Conservation (phyloP, 2,797 vertebrate species). For the Pseudomugil gertrudae region DNA sequence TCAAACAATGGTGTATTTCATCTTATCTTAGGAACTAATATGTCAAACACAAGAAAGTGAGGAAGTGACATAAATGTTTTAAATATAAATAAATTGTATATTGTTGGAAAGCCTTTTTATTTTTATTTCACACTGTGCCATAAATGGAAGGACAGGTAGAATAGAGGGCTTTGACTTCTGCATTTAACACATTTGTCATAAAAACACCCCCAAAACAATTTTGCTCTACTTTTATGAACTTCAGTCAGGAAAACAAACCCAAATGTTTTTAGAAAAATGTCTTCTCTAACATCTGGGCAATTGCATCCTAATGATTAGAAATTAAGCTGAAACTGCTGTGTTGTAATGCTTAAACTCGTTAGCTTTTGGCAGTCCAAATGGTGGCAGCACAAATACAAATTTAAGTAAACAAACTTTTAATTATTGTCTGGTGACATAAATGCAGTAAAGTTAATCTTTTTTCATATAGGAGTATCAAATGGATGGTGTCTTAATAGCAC, state of each 20-base stretch:
- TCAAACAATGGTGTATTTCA: too few relatives aligned
- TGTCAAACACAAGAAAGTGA: too few relatives aligned
- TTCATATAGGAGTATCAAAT: background rate
- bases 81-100: too few relatives aligned
- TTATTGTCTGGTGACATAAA: background rate
- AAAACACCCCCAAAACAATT: background rate
- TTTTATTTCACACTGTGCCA: too few relatives aligned
- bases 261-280: background rate
- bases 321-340: accelerated
- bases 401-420: background rate
- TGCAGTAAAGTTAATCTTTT: background rate
- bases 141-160: too few relatives aligned
- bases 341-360: background rate
- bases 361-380: background rate
- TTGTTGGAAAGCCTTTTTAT: too few relatives aligned
- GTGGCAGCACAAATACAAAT: constrained; percentile 2
- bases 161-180: background rate
- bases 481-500: background rate
- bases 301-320: too few relatives aligned
- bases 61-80: too few relatives aligned
- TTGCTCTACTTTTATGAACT: too few relatives aligned
- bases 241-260: background rate
- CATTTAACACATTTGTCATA: background rate
- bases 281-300: background rate
- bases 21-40: too few relatives aligned